Conservation (phyloP, 2,113 vertebrate genomes). For the Microtus oregoni region DNA sequence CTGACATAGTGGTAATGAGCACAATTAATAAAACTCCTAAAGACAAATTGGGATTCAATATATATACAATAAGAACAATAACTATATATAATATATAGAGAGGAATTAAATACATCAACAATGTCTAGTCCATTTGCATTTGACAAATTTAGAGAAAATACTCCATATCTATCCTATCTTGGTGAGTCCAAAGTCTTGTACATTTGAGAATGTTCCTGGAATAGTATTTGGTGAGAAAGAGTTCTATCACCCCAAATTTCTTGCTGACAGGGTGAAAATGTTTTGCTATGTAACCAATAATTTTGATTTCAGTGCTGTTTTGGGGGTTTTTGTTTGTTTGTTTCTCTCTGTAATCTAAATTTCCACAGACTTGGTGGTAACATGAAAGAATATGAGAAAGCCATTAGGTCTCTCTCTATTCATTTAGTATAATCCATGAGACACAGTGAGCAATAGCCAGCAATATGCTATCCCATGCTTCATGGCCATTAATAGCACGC, state of each 20-base stretch:
- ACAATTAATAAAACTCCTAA: too few species aligned
- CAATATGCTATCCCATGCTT: constrained; percentile 4
- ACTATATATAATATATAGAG: too few species aligned
- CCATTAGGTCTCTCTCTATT: neutral
- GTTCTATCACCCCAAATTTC: neutral
- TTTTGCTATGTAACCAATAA: constrained; percentile 32
- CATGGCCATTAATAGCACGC: neutral
- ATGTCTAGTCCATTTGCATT: too few species aligned
- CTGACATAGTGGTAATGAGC: neutral
- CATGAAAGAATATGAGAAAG: neutral
- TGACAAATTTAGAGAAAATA: too few species aligned
- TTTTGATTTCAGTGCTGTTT: neutral
- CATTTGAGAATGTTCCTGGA: neutral
- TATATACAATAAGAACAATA: too few species aligned
- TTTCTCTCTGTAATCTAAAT: constrained; percentile 34
- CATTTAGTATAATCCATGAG: neutral
- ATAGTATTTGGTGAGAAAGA: constrained; percentile 33
- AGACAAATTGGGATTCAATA: too few species aligned
- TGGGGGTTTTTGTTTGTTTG: neutral
- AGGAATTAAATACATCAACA: too few species aligned
- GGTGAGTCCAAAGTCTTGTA: too few species aligned
- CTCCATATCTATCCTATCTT: too few species aligned
- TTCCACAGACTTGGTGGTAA: neutral
- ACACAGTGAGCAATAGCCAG: neutral
- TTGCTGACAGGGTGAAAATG: constrained; percentile 1